Evolutionary conservation across 2,888 invertebrate species (phyloP), one percentile per base, ranked within the genome.

Genomic region (Calliopum simillimum): DNA sequence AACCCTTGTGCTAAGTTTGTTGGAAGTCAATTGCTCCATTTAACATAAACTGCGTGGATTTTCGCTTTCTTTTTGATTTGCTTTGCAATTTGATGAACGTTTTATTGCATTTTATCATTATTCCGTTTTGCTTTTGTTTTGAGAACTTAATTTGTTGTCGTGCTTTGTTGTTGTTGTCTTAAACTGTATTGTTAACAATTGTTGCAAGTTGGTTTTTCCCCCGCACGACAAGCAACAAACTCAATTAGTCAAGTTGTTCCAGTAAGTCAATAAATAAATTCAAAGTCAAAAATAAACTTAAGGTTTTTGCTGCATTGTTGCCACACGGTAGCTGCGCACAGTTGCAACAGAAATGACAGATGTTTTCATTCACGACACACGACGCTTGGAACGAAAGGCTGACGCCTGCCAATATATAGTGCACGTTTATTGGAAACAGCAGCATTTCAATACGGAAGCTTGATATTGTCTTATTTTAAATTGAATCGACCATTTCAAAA

Each of bases 191-290:
- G 51, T 13, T 13, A 59, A 25, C 44, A 63, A 63, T 56, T 63
- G 55, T 33, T 53, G 16, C n/a, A 14, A 19, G 19, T 23, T 12
- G 55, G 49, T 62, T 55, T 68, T 66, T 56, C 13, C 51, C 59
- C 41, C 49, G 66, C 71, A 71, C 65, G 68, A n/a, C n/a, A n/a
- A 67, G 72, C 71, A 65, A 81, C 79, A 77, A 79, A 76, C 79
- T 79, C 85, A 85, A 85, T 84, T 84, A 83, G 82, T 83, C 85
- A 85, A 81, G 77, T 79, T 82, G 81, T 82, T 84, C 84, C 78
- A 78, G 79, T 80, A 77, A 84, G 84, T 84, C 82, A 85, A 84
- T 84, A 84, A 84, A 84, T 83, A 82, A 82, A 76, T 73, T 33
- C 44, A 66, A 47, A 21, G 4, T 46, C 21, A 49, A 58, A 44